phyloP scores from a whole-genome alignment of 1,140 invertebrate genomes.

The Sesamia nonagrioides region DNA sequence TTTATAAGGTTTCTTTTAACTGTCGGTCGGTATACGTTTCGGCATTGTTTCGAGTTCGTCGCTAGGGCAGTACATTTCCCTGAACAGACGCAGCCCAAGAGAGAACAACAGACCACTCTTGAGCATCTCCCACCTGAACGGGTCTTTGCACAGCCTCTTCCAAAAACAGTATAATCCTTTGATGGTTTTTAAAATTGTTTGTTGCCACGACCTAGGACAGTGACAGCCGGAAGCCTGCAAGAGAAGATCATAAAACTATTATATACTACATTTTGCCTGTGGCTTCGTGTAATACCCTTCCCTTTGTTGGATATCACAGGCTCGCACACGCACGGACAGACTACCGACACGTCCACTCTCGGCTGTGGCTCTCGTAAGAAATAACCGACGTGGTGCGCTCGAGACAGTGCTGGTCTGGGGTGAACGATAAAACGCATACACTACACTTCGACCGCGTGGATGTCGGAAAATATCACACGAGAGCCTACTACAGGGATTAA shows the following conservation, averaged over 20 bases:
- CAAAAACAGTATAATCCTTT: background rate
- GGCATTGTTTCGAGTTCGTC: background rate
- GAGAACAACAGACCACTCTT: background rate
- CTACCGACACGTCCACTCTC: no score
- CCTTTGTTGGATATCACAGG: no score
- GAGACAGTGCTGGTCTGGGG: no score
- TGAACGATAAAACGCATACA: no score
- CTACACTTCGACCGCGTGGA: no score
- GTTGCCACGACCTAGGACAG: background rate
- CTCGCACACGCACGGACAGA: no score
- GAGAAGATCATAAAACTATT: background rate
- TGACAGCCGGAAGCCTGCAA: background rate
- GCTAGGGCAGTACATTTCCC: background rate
- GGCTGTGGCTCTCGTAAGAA: no score
- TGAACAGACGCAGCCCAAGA: background rate
- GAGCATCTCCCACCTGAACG: background rate
- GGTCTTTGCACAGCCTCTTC: background rate
- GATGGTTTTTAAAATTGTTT: background rate
- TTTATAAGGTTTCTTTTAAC: background rate
- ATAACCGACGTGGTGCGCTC: no score
- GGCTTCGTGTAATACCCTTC: no score
- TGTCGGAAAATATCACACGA: no score
- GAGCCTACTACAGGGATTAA: no score
- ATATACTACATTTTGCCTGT: no score
- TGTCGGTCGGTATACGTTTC: background rate